Evolutionary conservation across 2,797 vertebrate genomes (phyloP).

Genomic region (Neopelma chrysocephalum): DNA sequence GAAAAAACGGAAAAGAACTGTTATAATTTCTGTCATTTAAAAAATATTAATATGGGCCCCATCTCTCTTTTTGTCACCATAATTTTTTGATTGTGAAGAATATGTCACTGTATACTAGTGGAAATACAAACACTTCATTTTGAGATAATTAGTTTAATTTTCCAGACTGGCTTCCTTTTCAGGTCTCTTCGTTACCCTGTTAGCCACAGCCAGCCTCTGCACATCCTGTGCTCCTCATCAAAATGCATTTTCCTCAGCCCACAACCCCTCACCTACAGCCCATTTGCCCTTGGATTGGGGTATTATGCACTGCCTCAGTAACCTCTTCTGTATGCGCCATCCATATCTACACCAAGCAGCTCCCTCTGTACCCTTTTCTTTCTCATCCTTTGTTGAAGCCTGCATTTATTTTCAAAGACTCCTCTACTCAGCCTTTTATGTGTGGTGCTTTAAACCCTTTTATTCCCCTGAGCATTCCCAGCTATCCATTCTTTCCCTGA

Average conservation of each 20-base stretch:
- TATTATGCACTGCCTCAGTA: slow-evolving; percentile 22
- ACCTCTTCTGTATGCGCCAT: slow-evolving; percentile 37
- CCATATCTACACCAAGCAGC: neutral
- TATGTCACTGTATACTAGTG: neutral
- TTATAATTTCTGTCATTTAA: neutral
- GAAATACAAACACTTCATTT: neutral
- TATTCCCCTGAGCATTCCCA: slow-evolving; percentile 62
- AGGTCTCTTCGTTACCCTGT: neutral
- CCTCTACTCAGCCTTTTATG: slow-evolving; percentile 59
- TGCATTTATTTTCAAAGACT: slow-evolving; percentile 69
- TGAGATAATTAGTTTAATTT: neutral
- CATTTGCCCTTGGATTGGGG: neutral
- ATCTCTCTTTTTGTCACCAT: neutral
- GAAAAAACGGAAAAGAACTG: neutral
- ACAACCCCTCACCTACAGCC: neutral
- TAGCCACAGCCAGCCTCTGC: neutral
- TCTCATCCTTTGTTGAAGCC: slow-evolving; percentile 63
- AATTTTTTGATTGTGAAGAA: neutral
- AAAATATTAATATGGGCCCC: neutral
- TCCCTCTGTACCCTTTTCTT: slow-evolving; percentile 44
- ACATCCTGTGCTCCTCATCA: slow-evolving; percentile 1
- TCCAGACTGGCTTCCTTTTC: neutral
- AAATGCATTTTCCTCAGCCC: neutral
- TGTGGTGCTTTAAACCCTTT: slow-evolving; percentile 54
- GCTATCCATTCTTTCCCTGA: slow-evolving; percentile 45